Base-by-base conservation (phyloP, 2,797 vertebrate species). In the Meriones psammophilus region DNA sequence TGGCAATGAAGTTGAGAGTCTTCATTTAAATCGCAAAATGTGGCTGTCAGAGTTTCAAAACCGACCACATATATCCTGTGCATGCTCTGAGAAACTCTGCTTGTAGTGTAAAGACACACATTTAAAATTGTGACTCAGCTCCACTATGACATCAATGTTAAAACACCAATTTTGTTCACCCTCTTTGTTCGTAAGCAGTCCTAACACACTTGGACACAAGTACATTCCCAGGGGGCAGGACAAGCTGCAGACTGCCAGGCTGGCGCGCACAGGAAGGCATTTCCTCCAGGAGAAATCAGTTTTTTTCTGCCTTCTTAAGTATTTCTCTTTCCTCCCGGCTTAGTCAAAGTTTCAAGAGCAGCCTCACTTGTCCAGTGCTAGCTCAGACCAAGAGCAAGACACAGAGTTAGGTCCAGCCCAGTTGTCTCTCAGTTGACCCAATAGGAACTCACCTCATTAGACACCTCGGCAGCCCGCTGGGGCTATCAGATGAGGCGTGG, bases 141-240 rank as follows among this genome's bases (percentile, higher is more conserved):
- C 24, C 3, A 58, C 14, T 22, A 3, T 56, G 83, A 36, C 8
- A 17, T 62, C 62, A 83, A 91, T 74, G 84, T 89, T 87, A 50
- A 79, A 94, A 89, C 20, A 80, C 24, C 56, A 8, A 4, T 64
- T 94, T 87, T 79, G 46, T 73, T 86, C 84, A 88, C 80, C 96
- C 84, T 89, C 71, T 80, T 17, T 64, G 87, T 80, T 83, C 9
- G 58, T 54, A 71, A 36, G 0, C 17, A 81, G 56, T 20, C 69
- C 79, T 60, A 20, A 58, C 24, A 74, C 36, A 22, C 2, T 0
- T 64, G 68, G 91, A 81, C 22, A 18, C 15, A 4, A 74, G 62
- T 36, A 26, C 1, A 2, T 22, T 33, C 60, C 36, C 3, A 39
- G 83, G 64, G 79, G 30, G 26, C 26, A 60, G 76, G 88, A 54